phyloP scores from a whole-genome alignment of 2,888 invertebrate genomes.

The Helicoverpa assulta region DNA sequence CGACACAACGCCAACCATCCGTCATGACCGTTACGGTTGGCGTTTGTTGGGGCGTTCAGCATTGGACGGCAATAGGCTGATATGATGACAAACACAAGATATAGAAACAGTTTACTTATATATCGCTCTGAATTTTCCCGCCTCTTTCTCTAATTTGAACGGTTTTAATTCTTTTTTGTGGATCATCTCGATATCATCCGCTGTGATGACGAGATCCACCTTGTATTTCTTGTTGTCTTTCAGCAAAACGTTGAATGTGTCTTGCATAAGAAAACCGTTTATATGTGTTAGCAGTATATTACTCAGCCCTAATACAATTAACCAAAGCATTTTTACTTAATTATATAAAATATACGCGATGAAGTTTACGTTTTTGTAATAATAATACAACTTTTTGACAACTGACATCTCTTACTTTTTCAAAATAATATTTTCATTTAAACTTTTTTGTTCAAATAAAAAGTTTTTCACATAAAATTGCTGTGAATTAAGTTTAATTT shows the following conservation, averaged over 20 bases:
- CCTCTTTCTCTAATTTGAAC: conserved; percentile 50
- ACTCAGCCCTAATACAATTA: conserved; percentile 55
- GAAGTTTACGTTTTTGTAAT: conserved; percentile 4
- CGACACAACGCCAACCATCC: too few relatives aligned
- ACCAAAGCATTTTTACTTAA: conserved; percentile 45
- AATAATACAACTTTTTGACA: conserved; percentile 19
- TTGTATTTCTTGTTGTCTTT: conserved; percentile 69
- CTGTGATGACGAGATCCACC: conserved; percentile 67
- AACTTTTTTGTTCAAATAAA: too few relatives aligned
- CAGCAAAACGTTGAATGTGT: conserved; percentile 63
- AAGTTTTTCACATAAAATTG: too few relatives aligned
- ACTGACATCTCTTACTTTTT: too few relatives aligned
- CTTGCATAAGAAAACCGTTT: conserved; percentile 54
- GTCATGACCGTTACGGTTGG: too few relatives aligned
- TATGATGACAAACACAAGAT: neutral
- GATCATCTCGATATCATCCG: conserved; percentile 73
- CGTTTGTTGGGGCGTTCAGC: too few relatives aligned
- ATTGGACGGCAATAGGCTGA: too few relatives aligned
- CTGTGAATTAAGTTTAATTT: too few relatives aligned
- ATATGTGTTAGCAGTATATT: conserved; percentile 42
- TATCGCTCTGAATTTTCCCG: conserved; percentile 55
- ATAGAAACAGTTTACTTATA: conserved; percentile 58
- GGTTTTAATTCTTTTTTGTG: conserved; percentile 50
- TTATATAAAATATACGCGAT: neutral
- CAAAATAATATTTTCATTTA: too few relatives aligned